These are phyloP conservation scores for Gambusia holbrooki DNA, from an alignment of 2,113 vertebrate species.

Conservation along the genomic window DNA sequence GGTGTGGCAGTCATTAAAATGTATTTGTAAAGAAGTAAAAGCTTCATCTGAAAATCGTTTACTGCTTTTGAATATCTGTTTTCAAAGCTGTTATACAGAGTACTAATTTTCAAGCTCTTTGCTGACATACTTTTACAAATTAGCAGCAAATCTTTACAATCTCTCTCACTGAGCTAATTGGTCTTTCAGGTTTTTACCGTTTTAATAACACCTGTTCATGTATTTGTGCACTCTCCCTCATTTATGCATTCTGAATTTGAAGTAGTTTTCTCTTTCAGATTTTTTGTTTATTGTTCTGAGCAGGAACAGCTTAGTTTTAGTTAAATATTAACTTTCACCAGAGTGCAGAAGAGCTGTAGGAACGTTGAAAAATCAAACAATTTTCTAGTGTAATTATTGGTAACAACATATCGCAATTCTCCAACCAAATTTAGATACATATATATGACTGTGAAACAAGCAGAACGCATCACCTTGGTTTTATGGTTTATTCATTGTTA, in stretches of 20 bases:
- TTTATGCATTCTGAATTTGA: conserved; percentile 28
- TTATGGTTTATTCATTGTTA: conserved; percentile 58
- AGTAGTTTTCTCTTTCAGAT: conserved; percentile 29
- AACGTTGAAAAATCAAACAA: conserved; percentile 42
- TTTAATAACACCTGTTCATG: conserved; percentile 51
- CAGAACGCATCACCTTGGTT: conserved; percentile 46
- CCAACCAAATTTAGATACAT: conserved; percentile 52
- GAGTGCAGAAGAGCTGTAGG: conserved; percentile 21
- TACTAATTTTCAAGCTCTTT: background rate
- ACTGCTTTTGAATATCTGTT: background rate
- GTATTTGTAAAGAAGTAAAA: background rate
- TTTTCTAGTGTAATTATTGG: conserved; percentile 38
- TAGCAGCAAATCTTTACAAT: conserved; percentile 18
- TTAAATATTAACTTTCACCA: conserved; percentile 20
- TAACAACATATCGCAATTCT: conserved; percentile 11
- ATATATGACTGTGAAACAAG: conserved; percentile 28
- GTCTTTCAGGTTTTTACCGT: conserved; percentile 29
- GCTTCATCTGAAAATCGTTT: background rate
- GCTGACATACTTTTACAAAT: conserved; percentile 10
- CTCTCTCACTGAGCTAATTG: conserved; percentile 26
- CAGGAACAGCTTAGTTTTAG: conserved; percentile 14
- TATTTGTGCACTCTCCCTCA: conserved; percentile 48
- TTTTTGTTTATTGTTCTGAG: conserved; percentile 19
- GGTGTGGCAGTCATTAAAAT: background rate
- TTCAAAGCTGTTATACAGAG: background rate